Percentiles rank a stretch among this genome's conserved stretches.
phyloP scores from a whole-genome alignment of 2,888 invertebrate species.

The Agrochola macilenta region DNA sequence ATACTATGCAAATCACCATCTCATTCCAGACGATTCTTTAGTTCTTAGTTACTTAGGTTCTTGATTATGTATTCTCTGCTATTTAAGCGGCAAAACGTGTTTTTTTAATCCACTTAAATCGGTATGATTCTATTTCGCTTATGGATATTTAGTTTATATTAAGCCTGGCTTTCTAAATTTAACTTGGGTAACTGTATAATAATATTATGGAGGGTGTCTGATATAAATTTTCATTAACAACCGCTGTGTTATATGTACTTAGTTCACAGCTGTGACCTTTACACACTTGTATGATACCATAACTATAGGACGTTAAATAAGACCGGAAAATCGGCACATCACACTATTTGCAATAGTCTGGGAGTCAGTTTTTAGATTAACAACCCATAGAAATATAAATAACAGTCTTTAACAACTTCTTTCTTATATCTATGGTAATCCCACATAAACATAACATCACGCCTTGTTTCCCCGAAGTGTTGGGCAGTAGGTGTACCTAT shows the following conservation, averaged over 20 bases:
- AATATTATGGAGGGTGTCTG: not conserved
- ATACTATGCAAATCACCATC: not conserved
- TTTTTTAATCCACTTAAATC: too few species aligned
- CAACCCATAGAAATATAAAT: too few species aligned
- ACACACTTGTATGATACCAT: not conserved
- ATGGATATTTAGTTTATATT: not conserved
- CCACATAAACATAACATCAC: too few species aligned
- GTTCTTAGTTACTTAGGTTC: not conserved
- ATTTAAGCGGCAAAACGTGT: not conserved
- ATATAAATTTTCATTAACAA: not conserved
- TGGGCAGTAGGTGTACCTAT: too few species aligned
- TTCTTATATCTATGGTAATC: too few species aligned
- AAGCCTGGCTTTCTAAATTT: not conserved
- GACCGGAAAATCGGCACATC: not conserved
- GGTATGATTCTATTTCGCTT: not conserved
- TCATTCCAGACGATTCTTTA: not conserved
- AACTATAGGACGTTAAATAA: not conserved
- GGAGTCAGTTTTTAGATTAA: too few species aligned
- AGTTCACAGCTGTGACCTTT: too few species aligned
- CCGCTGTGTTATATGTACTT: too few species aligned
- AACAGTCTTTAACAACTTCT: too few species aligned
- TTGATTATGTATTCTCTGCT: not conserved
- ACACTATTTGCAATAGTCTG: too few species aligned
- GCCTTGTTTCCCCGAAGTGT: too few species aligned
- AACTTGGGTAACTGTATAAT: not conserved